phyloP scores from a whole-genome alignment of 2,113 vertebrate species.

The Muntiacus reevesi region DNA sequence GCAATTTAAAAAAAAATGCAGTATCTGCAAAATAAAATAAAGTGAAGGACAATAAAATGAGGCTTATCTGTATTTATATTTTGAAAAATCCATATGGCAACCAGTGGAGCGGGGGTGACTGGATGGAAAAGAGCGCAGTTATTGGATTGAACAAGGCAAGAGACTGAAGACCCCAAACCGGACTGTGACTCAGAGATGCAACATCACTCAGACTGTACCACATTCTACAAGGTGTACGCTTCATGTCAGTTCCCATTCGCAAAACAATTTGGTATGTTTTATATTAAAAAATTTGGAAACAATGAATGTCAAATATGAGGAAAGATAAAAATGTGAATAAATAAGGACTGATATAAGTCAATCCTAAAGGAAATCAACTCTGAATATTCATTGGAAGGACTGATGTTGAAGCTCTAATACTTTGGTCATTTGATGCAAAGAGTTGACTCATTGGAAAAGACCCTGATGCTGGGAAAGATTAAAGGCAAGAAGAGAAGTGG shows the following conservation, averaged over 20 bases:
- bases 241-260: not conserved
- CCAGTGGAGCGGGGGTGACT: fast-evolving
- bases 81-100: not conserved
- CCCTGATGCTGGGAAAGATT: too few species aligned
- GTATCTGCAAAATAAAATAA: not conserved
- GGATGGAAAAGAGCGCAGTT: not conserved
- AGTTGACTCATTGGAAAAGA: too few species aligned
- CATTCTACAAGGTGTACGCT: not conserved
- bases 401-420: too few species aligned
- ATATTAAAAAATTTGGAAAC: not conserved
- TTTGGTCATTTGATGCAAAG: too few species aligned
- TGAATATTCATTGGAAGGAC: too few species aligned
- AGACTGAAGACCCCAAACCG: not conserved
- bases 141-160: not conserved
- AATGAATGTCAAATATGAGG: not conserved
- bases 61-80: not conserved
- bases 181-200: fast-evolving
- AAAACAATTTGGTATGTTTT: not conserved
- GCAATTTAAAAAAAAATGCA: not conserved
- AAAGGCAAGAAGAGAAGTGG: too few species aligned
- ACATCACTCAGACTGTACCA: not conserved
- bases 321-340: not conserved
- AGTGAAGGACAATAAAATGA: not conserved
- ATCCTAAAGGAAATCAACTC: too few species aligned
- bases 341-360: not conserved